Conservation (phyloP, 2,888 invertebrate genomes). For the Noctua pronuba region DNA sequence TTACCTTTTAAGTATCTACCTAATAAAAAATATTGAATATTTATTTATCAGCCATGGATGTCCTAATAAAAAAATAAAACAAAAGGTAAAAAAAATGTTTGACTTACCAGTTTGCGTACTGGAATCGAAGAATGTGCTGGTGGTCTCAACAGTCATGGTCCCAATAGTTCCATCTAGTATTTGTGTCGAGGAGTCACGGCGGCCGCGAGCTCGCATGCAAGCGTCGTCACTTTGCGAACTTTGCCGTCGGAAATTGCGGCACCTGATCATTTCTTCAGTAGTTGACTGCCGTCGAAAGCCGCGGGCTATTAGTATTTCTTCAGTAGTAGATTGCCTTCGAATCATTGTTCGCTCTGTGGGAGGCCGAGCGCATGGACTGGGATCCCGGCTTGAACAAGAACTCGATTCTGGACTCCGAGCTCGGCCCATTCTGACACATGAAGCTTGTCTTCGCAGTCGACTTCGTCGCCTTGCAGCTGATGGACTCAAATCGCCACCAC, state of each 20-base stretch:
- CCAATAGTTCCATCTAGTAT: constrained; percentile 97
- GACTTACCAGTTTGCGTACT: constrained; percentile 97
- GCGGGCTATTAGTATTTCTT: constrained; percentile 97
- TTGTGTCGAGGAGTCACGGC: constrained; percentile 96
- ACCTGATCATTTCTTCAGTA: constrained; percentile 97
- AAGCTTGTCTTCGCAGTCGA: constrained; percentile 94
- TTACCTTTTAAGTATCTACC: not conserved
- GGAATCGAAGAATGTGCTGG: constrained; percentile 97
- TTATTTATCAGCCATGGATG: not conserved
- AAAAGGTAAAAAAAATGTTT: not conserved
- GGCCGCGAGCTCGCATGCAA: constrained; percentile 92
- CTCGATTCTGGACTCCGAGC: constrained; percentile 93
- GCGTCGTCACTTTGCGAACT: constrained; percentile 97
- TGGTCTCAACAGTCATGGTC: constrained; percentile 98
- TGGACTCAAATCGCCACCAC: constrained; percentile 95
- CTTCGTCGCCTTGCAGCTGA: constrained; percentile 92
- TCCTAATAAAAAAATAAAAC: not conserved
- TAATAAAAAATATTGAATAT: not conserved
- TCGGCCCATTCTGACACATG: constrained; percentile 92
- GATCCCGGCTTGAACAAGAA: constrained; percentile 95
- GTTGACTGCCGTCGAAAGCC: constrained; percentile 97
- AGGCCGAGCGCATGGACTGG: constrained; percentile 93
- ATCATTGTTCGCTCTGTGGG: constrained; percentile 93
- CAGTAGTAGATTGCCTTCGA: constrained; percentile 96
- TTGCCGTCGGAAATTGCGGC: constrained; percentile 97